Percentiles rank a stretch among this genome's conserved stretches.
Conservation (phyloP, 2,888 invertebrate genomes). For the Fragum sueziense region DNA sequence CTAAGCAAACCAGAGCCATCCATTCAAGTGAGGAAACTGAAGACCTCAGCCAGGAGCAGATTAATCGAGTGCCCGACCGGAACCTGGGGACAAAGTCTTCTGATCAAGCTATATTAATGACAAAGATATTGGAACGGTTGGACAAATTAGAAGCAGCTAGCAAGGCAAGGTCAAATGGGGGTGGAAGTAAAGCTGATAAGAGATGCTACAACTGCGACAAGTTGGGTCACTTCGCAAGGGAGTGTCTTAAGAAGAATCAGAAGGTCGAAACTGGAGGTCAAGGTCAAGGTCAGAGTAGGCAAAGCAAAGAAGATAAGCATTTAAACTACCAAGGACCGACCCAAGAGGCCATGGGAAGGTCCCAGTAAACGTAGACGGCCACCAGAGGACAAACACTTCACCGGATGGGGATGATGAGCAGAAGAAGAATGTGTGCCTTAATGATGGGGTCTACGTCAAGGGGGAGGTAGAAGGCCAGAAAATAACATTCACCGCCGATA, state of each 20-base stretch:
- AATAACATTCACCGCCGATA: conserved; percentile 7
- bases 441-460: conserved; percentile 13
- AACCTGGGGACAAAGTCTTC: neutral
- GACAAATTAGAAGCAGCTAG: neutral
- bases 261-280: neutral
- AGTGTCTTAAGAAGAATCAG: neutral
- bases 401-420: neutral
- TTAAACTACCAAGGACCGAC: conserved; percentile 6
- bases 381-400: no score
- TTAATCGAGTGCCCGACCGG: no score
- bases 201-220: neutral
- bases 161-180: neutral
- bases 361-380: neutral
- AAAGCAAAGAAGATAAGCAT: neutral
- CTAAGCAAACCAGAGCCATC: neutral
- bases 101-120: neutral
- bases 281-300: neutral
- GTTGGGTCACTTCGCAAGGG: neutral
- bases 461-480: neutral
- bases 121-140: neutral
- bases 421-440: neutral
- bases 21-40: neutral
- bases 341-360: neutral
- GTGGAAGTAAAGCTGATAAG: neutral
- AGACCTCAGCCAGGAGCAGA: no score